Percentiles rank a stretch among this genome's conserved stretches.
These are phyloP conservation scores for Procavia capensis DNA, from an alignment of 2,113 vertebrate genomes.

Conservation along the genomic window DNA sequence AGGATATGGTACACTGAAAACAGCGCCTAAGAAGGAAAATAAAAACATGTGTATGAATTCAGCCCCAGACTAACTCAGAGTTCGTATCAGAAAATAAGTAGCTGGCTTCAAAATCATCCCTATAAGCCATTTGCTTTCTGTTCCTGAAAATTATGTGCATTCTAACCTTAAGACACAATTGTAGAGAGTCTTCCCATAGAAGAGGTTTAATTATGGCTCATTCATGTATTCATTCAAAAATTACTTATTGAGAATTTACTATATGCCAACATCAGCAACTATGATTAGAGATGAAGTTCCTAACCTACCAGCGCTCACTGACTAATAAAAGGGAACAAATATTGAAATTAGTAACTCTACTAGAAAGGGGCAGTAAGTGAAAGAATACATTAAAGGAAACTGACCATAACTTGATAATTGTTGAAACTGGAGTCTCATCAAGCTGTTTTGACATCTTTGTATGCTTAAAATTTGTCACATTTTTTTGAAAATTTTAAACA, in stretches of 20 bases:
- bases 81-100: not conserved
- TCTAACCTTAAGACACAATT: conserved; percentile 28
- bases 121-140: conserved; percentile 31
- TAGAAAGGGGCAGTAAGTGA: not conserved
- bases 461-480: conserved; percentile 6
- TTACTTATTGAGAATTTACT: not conserved
- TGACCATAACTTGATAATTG: not conserved
- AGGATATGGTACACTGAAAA: conserved; percentile 80
- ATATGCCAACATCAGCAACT: not conserved
- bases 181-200: not conserved
- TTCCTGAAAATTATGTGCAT: not conserved
- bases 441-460: not conserved
- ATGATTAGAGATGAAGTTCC: not conserved
- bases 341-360: not conserved
- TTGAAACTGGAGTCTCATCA: not conserved
- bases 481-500: conserved; percentile 4
- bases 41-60: not conserved
- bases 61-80: not conserved
- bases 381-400: not conserved
- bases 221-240: not conserved
- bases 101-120: not conserved
- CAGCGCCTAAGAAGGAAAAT: conserved; percentile 80
- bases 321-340: not conserved
- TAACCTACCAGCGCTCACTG: not conserved
- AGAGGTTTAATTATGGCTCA: conserved; percentile 14